Percentiles rank a stretch among this genome's conserved stretches.
phyloP scores from a whole-genome alignment of 2,888 invertebrate species.

The Saturnia japonica region DNA sequence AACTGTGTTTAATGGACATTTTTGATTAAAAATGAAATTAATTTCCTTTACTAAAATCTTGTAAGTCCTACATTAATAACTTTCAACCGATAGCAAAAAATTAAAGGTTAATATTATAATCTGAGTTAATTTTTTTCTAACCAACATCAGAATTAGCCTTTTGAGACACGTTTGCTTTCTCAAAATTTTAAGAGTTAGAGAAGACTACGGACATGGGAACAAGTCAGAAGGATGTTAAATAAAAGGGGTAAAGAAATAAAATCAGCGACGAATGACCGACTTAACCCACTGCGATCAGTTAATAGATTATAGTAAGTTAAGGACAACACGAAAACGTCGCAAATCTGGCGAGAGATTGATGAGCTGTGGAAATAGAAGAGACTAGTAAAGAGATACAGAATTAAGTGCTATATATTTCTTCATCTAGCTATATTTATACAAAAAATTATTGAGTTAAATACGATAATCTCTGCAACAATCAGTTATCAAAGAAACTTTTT shows the following conservation, averaged over 20 bases:
- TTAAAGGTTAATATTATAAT: not conserved
- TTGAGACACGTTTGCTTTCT: not conserved
- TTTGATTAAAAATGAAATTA: not conserved
- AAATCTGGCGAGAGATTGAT: conserved; percentile 8
- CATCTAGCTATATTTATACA: not conserved
- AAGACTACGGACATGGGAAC: not conserved
- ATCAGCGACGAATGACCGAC: conserved; percentile 1
- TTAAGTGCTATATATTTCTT: not conserved
- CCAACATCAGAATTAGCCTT: not conserved
- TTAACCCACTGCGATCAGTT: conserved; percentile 10
- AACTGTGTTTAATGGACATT: not conserved
- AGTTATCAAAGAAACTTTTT: too few relatives aligned
- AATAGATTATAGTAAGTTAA: conserved; percentile 6
- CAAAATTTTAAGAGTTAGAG: not conserved
- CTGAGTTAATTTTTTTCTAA: not conserved
- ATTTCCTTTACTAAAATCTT: not conserved
- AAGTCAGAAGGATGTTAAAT: not conserved
- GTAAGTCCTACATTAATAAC: not conserved
- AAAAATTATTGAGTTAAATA: too few relatives aligned
- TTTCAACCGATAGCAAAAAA: not conserved
- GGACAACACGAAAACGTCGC: conserved; percentile 7
- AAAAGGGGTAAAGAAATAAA: not conserved
- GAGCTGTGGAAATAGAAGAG: conserved; percentile 5
- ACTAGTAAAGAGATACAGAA: conserved; percentile 1
- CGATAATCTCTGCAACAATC: too few relatives aligned